Conservation (phyloP, 2,888 invertebrate species). For the Orthonevra nobilis region DNA sequence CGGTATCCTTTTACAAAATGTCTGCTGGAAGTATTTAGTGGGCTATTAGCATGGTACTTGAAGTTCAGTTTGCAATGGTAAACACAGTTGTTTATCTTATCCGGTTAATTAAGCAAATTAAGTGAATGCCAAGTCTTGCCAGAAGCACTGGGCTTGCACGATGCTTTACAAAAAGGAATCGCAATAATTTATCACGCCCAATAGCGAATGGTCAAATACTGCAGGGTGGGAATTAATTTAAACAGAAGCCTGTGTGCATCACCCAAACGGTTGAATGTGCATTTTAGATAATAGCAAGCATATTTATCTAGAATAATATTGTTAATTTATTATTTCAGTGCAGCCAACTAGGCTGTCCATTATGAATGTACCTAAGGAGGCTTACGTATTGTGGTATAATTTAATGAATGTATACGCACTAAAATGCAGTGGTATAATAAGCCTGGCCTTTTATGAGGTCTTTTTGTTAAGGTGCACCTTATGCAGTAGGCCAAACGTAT, state of each 20-base stretch:
- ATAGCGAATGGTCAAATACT: not conserved
- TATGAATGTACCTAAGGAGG: no score
- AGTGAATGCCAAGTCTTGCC: constrained; percentile 31
- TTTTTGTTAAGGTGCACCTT: no score
- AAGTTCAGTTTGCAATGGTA: constrained; percentile 38
- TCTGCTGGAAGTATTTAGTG: constrained; percentile 36
- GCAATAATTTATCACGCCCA: constrained; percentile 18
- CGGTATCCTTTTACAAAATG: constrained; percentile 23
- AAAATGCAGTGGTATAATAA: no score
- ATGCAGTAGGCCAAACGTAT: no score
- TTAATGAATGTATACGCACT: no score
- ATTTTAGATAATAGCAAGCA: constrained; percentile 32
- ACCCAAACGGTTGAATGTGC: constrained; percentile 16
- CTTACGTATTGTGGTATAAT: no score
- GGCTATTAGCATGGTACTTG: constrained; percentile 53
- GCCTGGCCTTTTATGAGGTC: no score
- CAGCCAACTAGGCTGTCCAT: constrained; percentile 1
- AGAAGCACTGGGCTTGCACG: constrained; percentile 4
- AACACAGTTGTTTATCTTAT: constrained; percentile 55
- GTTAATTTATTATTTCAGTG: constrained; percentile 39
- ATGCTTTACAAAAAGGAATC: constrained; percentile 18
- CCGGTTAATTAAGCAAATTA: constrained; percentile 60
- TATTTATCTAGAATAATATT: constrained; percentile 44
- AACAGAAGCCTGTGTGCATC: not conserved
- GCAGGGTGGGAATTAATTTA: not conserved